These are phyloP conservation scores for Regulus satrapa DNA, from an alignment of 2,113 vertebrate genomes.

Conservation along the genomic window DNA sequence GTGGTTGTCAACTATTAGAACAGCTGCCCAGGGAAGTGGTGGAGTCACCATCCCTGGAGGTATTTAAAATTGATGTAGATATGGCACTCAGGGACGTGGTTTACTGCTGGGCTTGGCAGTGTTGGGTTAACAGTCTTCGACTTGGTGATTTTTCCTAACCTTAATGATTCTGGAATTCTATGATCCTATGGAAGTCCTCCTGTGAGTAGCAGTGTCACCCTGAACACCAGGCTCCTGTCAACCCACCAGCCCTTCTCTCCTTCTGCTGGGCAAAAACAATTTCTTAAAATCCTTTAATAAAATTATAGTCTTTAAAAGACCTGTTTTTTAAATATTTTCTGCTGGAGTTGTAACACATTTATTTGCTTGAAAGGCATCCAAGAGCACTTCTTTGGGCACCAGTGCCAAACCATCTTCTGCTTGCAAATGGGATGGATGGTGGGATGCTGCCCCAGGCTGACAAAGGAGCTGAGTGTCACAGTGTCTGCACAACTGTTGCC, in stretches of 20 bases:
- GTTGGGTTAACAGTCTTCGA: neutral
- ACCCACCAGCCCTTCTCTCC: neutral
- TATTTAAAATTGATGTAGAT: neutral
- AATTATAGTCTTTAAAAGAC: neutral
- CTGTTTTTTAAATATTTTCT: neutral
- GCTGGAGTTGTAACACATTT: neutral
- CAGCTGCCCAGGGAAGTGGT: neutral
- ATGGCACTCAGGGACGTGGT: neutral
- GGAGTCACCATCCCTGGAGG: neutral
- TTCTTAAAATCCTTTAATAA: constrained; percentile 13
- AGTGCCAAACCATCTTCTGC: neutral
- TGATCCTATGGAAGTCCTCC: neutral
- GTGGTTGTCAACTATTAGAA: neutral
- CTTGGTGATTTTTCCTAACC: neutral
- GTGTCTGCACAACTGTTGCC: neutral
- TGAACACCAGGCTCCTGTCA: neutral
- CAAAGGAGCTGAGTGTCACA: neutral
- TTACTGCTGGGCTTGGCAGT: neutral
- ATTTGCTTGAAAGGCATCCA: constrained; percentile 21
- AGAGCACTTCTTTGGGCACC: neutral
- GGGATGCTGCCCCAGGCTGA: neutral
- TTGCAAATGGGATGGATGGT: neutral
- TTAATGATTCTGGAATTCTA: neutral
- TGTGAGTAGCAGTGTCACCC: neutral
- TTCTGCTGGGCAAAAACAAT: neutral